These are phyloP conservation scores for Pristis pectinata DNA, from an alignment of 2,797 vertebrate species.

Conservation along the genomic window DNA sequence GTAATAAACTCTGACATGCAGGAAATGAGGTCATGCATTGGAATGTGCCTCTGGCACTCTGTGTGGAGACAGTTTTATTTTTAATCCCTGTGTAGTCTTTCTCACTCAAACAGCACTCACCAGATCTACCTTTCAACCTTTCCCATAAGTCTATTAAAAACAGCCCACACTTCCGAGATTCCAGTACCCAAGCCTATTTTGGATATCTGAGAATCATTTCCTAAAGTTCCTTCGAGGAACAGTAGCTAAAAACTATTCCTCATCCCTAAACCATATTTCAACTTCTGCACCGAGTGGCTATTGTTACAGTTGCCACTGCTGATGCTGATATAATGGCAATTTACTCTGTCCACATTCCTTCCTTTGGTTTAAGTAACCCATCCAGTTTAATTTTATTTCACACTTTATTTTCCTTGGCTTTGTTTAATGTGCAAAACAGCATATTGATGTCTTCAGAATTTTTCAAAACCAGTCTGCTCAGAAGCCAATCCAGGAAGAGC, in stretches of 20 bases:
- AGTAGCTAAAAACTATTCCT: neutral
- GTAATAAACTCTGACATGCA: constrained; percentile 20
- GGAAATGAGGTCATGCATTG: constrained; percentile 27
- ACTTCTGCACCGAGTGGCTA: neutral
- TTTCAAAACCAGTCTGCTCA: neutral
- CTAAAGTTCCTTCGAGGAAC: neutral
- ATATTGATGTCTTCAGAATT: neutral
- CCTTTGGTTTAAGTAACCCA: neutral
- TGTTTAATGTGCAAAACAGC: neutral
- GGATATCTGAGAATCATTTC: neutral
- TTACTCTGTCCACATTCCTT: neutral
- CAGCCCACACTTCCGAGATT: constrained; percentile 17
- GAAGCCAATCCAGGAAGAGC: neutral
- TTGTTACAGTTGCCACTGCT: neutral
- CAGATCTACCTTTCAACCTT: neutral
- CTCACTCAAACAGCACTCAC: constrained; percentile 18
- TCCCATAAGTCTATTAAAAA: neutral
- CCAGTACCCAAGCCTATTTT: neutral
- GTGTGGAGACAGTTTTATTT: constrained; percentile 26
- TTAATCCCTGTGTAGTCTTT: constrained; percentile 19
- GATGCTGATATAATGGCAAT: neutral
- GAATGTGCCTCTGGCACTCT: constrained; percentile 24
- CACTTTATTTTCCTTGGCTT: neutral
- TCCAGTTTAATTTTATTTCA: neutral
- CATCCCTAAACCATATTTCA: neutral